phyloP scores from a whole-genome alignment of 92 coral and sea anemone genomes.

The Zoanthus solanderi region DNA sequence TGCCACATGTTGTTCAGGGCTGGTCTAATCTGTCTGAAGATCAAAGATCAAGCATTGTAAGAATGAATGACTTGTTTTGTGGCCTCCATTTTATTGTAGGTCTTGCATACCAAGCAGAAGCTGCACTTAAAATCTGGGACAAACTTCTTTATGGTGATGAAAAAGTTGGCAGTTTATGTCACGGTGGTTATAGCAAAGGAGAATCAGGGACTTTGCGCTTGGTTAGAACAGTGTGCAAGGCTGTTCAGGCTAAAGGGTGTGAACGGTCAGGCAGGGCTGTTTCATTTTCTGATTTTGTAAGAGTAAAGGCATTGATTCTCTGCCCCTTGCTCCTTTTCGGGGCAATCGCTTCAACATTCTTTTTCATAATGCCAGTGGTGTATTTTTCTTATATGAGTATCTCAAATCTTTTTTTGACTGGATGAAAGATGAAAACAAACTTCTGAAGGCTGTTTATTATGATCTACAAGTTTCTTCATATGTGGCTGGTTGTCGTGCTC shows the following conservation, averaged over 20 bases:
- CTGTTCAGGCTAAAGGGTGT: neutral
- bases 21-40: neutral
- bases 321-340: conserved; percentile 42
- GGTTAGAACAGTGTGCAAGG: too few species aligned
- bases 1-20: conserved; percentile 19
- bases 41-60: neutral
- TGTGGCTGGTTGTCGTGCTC: conserved; percentile 42
- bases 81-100: conserved; percentile 51
- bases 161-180: conserved; percentile 27
- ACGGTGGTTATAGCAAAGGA: conserved; percentile 38
- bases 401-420: conserved; percentile 14
- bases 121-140: conserved; percentile 41
- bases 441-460: conserved; percentile 36
- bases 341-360: conserved; percentile 44
- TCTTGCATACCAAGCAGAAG: conserved; percentile 15
- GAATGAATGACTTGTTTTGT: conserved; percentile 35
- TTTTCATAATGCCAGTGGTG: neutral
- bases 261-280: conserved; percentile 32
- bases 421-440: neutral
- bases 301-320: conserved; percentile 1
- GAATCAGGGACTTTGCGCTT: conserved; percentile 44
- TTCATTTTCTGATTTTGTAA: conserved; percentile 23
- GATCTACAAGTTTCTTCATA: conserved; percentile 38
- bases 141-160: conserved; percentile 42
- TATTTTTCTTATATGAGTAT: neutral